These are phyloP conservation scores for Fopius arisanus DNA, from an alignment of 1,140 invertebrate species.

Conservation along the genomic window DNA sequence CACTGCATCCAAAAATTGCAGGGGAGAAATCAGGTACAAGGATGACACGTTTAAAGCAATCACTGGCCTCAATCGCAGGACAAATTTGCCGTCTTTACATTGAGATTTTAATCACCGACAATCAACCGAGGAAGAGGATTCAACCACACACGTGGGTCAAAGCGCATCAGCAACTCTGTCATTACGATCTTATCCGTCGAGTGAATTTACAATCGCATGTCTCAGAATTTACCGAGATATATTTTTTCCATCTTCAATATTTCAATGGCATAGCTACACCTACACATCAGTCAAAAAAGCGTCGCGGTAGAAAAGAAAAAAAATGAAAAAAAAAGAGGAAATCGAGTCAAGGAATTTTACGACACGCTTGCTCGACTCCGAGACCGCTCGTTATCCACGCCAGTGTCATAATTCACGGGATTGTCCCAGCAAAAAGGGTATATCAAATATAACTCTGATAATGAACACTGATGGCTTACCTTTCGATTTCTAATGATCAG, in stretches of 20 bases:
- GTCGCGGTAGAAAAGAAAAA: background rate
- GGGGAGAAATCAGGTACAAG: background rate
- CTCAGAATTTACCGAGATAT: too few species aligned
- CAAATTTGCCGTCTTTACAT: background rate
- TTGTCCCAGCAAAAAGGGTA: background rate
- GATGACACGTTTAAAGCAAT: constrained; percentile 6
- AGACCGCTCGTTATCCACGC: constrained; percentile 20
- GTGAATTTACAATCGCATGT: constrained; percentile 24
- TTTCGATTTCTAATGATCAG: constrained; percentile 65
- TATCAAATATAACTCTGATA: constrained; percentile 1
- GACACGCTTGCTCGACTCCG: background rate
- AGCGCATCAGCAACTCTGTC: constrained; percentile 5
- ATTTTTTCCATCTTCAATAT: too few species aligned
- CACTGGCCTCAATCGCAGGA: background rate
- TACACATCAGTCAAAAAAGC: background rate
- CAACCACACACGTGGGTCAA: constrained; percentile 11
- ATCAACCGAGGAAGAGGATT: constrained; percentile 22
- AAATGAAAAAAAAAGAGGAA: background rate
- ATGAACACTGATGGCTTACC: constrained; percentile 43
- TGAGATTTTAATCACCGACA: constrained; percentile 28
- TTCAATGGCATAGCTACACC: background rate
- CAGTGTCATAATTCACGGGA: constrained; percentile 17
- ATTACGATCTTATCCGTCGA: constrained; percentile 33
- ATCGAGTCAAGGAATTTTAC: background rate
- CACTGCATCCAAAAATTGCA: background rate